Evolutionary conservation across 2,113 vertebrate species (phyloP), one percentile per base, ranked within the genome.

Genomic region (Falco punctatus): DNA sequence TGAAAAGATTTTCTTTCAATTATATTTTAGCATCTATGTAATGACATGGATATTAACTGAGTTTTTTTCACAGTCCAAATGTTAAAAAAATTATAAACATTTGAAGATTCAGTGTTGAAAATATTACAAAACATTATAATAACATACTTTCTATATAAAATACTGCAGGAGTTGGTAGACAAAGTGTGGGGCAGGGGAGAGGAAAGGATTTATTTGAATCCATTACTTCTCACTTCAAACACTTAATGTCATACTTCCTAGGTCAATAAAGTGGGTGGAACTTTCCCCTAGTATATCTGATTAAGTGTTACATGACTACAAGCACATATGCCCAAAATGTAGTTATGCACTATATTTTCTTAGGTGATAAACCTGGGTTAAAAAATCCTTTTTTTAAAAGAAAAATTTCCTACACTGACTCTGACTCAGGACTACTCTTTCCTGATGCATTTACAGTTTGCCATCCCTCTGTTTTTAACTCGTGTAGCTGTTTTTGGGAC

Each of bases 361-460:
- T 89, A n/a, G 15, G 6, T 48, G 40, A 42, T 42, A 81, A 88
- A 75, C 15, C 44, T 38, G 19, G 4, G 6, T 38, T 40, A 42
- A 87, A 86, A 89, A 71, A 8, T 26, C 44, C 0, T 55, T 38
- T 38, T 38, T 38, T 58, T 5, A 8, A 55, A 20, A 33, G 71
- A 32, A 33, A 61, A n/a, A 20, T 1, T 51, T 23, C 9, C 4
- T 58, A 21, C 3, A 6, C 32, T 86, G 16, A 40, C 27, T 88
- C 17, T 58, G 12, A 67, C 15, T 75, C 28, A 30, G 27, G 24
- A 23, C 6, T 71, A 27, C 21, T 57, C 8, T 38, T 78, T 78
- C 13, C 28, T 59, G 20, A 10, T 8, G 10, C 26, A 18, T 23
- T 30, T 73, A n/a, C 6, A 19, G 3, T 21, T 83, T 0, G 0